These are phyloP conservation scores for Emmelina monodactyla DNA, from an alignment of 2,888 invertebrate species.

Conservation along the genomic window DNA sequence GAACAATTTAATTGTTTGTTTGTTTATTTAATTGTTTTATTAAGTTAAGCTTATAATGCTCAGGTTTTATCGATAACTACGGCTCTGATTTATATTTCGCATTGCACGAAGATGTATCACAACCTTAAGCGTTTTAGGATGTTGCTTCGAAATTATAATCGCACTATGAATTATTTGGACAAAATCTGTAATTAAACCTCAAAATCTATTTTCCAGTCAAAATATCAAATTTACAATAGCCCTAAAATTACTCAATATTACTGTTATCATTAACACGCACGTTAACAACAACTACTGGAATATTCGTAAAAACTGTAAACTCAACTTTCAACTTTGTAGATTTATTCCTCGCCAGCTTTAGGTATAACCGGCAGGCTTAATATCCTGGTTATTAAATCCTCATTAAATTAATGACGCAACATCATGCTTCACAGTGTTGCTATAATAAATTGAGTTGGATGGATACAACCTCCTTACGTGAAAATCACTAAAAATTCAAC, in stretches of 20 bases:
- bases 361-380: too few relatives aligned
- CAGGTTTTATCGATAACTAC: constrained; percentile 31
- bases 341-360: neutral
- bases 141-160: constrained; percentile 12
- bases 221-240: too few relatives aligned
- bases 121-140: constrained; percentile 34
- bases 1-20: constrained; percentile 46
- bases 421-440: neutral
- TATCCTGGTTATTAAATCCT: too few relatives aligned
- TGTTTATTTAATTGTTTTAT: constrained; percentile 4
- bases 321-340: neutral
- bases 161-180: neutral
- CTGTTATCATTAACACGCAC: neutral
- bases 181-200: too few relatives aligned
- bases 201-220: too few relatives aligned
- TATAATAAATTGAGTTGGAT: too few relatives aligned
- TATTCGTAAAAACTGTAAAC: too few relatives aligned
- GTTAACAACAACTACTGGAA: too few relatives aligned
- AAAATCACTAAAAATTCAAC: constrained; percentile 41
- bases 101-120: constrained; percentile 38
- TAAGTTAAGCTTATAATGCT: constrained; percentile 38
- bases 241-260: too few relatives aligned
- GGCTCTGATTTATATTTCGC: constrained; percentile 56
- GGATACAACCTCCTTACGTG: neutral
- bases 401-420: constrained; percentile 1